Evolutionary conservation across 2,113 vertebrate species (phyloP).

Genomic region (Mormyrus lacerda): DNA sequence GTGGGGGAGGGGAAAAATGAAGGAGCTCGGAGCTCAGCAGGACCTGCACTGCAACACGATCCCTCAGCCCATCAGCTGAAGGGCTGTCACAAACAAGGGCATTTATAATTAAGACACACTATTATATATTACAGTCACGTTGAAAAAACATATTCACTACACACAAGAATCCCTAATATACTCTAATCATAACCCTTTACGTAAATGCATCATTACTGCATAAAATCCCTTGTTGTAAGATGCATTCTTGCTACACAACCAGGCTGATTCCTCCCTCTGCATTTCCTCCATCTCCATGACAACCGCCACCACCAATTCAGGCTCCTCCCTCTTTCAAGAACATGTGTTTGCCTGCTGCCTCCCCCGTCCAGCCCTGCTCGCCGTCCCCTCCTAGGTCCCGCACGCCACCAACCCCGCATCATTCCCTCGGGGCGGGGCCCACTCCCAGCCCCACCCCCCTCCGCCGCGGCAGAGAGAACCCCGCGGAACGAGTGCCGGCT

Average conservation of each 20-base stretch:
- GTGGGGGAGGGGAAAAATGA: background rate
- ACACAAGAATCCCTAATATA: background rate
- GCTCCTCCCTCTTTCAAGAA: conserved; percentile 17
- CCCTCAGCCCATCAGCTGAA: background rate
- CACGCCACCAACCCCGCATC: background rate
- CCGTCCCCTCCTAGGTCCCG: conserved; percentile 14
- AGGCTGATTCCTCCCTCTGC: conserved; percentile 25
- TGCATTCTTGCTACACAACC: background rate
- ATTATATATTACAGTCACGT: background rate
- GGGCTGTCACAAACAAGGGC: background rate
- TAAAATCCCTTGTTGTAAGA: background rate
- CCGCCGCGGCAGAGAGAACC: background rate
- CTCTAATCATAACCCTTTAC: background rate
- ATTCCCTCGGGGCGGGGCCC: background rate
- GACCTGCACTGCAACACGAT: background rate
- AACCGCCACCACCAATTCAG: conserved; percentile 40
- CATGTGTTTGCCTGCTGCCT: background rate
- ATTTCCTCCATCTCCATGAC: conserved; percentile 32
- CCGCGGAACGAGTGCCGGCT: background rate
- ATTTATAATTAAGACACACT: background rate
- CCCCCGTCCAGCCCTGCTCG: background rate
- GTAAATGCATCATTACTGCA: background rate
- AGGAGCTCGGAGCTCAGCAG: background rate
- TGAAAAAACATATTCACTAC: background rate
- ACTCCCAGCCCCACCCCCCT: background rate